phyloP scores from a whole-genome alignment of 2,888 invertebrate genomes.

The Drosophila meridiana region DNA sequence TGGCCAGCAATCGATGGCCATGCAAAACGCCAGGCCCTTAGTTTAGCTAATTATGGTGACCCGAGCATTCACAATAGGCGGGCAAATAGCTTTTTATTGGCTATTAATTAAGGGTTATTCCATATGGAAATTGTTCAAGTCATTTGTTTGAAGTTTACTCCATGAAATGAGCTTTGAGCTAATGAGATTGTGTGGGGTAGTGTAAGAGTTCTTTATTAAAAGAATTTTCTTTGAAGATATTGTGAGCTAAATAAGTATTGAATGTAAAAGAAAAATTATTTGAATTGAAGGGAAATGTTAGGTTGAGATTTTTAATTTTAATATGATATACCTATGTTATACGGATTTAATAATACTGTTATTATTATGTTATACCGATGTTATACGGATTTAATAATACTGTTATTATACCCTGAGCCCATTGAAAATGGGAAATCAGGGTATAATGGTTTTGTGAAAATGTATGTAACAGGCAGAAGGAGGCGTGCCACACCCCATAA shows the following conservation, averaged over 20 bases:
- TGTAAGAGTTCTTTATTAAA: background rate
- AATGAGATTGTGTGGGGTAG: background rate
- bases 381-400: no score
- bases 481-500: no score
- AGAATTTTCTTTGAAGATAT: background rate
- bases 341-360: background rate
- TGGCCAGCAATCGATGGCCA: slow-evolving; percentile 35
- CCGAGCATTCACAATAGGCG: slow-evolving; percentile 17
- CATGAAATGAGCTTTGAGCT: background rate
- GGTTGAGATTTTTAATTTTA: background rate
- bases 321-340: background rate
- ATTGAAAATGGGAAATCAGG: no score
- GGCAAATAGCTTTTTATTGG: slow-evolving; percentile 16
- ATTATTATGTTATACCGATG: no score
- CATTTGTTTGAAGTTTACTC: slow-evolving; percentile 1
- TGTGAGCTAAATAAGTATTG: background rate
- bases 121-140: slow-evolving; percentile 13
- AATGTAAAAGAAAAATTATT: background rate
- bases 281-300: background rate
- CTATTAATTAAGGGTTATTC: slow-evolving; percentile 17
- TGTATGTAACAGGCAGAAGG: no score
- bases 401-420: no score
- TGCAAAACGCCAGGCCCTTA: slow-evolving; percentile 14
- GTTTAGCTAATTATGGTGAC: slow-evolving; percentile 36
- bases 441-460: no score